phyloP scores from a whole-genome alignment of 2,797 vertebrate genomes.

The Myripristis murdjan region DNA sequence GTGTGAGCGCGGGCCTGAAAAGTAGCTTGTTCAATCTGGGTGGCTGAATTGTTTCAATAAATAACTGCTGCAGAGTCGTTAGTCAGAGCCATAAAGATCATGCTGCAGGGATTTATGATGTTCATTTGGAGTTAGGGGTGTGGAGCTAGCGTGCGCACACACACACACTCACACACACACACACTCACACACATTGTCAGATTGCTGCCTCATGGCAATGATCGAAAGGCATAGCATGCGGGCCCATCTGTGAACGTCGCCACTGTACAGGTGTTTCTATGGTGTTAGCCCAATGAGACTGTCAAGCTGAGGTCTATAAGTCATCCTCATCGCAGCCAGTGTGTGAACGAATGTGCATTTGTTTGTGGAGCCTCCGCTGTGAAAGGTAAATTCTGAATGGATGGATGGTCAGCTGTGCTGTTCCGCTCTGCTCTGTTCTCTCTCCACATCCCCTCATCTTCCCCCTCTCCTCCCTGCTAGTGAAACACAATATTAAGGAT shows the following conservation, averaged over 20 bases:
- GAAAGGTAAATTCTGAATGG: conserved; percentile 12
- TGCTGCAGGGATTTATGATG: conserved; percentile 78
- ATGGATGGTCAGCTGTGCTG: conserved; percentile 17
- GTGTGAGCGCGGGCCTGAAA: conserved; percentile 47
- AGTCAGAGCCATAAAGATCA: conserved; percentile 83
- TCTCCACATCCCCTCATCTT: background rate
- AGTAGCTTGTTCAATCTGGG: conserved; percentile 81
- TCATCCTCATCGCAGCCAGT: conserved; percentile 60
- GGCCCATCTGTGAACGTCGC: conserved; percentile 72
- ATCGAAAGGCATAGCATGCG: conserved; percentile 68
- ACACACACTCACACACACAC: background rate
- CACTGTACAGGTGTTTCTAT: conserved; percentile 78
- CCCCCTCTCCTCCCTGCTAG: background rate
- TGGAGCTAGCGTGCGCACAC: conserved; percentile 23
- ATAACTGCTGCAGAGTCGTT: conserved; percentile 80
- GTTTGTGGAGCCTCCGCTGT: conserved; percentile 42
- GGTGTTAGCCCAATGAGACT: conserved; percentile 63
- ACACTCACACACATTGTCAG: conserved; percentile 52
- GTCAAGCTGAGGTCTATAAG: conserved; percentile 51
- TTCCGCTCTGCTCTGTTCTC: background rate
- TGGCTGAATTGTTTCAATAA: conserved; percentile 84
- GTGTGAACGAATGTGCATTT: conserved; percentile 3
- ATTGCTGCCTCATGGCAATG: conserved; percentile 66
- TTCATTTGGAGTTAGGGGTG: conserved; percentile 74
- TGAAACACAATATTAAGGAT: too few species aligned